Evolutionary conservation across 1,140 invertebrate species (phyloP).

Genomic region (Paramacrobiotus metropolitanus): DNA sequence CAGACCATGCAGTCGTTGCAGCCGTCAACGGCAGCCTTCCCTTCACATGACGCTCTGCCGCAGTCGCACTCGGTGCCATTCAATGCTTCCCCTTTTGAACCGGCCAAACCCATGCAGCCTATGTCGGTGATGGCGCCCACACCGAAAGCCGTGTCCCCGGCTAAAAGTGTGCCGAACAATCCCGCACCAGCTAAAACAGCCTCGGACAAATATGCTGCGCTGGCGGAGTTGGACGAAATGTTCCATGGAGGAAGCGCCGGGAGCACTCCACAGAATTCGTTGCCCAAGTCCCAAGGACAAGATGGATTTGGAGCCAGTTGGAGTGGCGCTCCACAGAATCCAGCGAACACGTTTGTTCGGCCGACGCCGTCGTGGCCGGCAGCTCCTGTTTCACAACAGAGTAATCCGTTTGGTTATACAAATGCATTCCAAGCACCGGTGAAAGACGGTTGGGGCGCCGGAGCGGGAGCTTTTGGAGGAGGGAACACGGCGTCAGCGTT

Average conservation of each 20-base stretch:
- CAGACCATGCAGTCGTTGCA: neutral
- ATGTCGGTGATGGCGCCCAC: too few species aligned
- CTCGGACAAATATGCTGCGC: constrained; percentile 16
- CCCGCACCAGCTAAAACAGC: neutral
- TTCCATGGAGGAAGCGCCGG: constrained; percentile 8
- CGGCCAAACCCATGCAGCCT: neutral
- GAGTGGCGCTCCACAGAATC: neutral
- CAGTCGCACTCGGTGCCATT: neutral
- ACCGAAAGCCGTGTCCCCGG: too few species aligned
- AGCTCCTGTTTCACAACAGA: too few species aligned
- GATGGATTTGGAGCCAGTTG: constrained; percentile 2
- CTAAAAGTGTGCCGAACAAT: too few species aligned
- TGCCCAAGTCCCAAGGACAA: too few species aligned
- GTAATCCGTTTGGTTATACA: too few species aligned
- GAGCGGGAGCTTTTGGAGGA: neutral
- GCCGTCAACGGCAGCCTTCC: neutral
- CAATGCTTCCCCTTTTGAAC: neutral
- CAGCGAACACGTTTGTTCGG: neutral
- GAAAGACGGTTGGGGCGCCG: neutral
- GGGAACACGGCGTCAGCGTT: neutral
- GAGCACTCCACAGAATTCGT: too few species aligned
- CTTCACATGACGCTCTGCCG: too few species aligned
- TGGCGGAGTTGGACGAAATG: constrained; percentile 16
- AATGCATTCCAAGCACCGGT: too few species aligned
- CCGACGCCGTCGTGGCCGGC: neutral